A percentile compares a stretch with the other conserved stretches of the same genome.
Evolutionary conservation across 2,113 vertebrate genomes (phyloP).

Genomic region (Potamarius usumacintae): DNA sequence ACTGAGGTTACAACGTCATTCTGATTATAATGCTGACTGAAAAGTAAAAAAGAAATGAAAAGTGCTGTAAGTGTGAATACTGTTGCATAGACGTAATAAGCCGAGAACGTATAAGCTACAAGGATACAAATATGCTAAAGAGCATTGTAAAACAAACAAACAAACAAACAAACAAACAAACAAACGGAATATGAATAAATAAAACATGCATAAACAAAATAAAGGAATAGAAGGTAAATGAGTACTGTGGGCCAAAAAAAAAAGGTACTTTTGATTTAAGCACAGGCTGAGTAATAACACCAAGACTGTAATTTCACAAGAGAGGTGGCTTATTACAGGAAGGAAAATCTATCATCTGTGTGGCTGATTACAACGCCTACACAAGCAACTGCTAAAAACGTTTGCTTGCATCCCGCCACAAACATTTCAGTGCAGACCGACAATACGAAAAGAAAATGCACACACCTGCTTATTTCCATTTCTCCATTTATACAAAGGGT

Average conservation of each 20-base stretch:
- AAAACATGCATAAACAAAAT: neutral
- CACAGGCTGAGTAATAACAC: neutral
- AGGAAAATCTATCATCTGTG: constrained; percentile 18
- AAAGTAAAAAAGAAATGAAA: neutral
- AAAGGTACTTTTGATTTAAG: constrained; percentile 7
- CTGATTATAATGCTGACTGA: neutral
- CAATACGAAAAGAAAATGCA: neutral
- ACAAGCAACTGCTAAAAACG: neutral
- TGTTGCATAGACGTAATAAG: constrained; percentile 26
- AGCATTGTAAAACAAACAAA: constrained; percentile 14
- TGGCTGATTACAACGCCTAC: constrained; percentile 26
- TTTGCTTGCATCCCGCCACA: neutral
- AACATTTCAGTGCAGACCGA: neutral
- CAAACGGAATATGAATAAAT: neutral
- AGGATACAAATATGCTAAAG: constrained; percentile 18
- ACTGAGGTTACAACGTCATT: neutral
- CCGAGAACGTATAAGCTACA: neutral
- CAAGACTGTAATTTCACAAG: neutral
- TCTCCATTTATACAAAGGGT: neutral
- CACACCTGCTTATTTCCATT: neutral
- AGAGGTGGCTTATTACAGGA: constrained; percentile 22
- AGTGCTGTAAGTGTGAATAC: too few species aligned
- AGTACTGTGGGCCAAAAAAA: neutral
- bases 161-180: neutral
- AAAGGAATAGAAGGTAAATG: constrained; percentile 9